Conservation (phyloP, 2,888 invertebrate species). For the Nephrotoma appendiculata region DNA sequence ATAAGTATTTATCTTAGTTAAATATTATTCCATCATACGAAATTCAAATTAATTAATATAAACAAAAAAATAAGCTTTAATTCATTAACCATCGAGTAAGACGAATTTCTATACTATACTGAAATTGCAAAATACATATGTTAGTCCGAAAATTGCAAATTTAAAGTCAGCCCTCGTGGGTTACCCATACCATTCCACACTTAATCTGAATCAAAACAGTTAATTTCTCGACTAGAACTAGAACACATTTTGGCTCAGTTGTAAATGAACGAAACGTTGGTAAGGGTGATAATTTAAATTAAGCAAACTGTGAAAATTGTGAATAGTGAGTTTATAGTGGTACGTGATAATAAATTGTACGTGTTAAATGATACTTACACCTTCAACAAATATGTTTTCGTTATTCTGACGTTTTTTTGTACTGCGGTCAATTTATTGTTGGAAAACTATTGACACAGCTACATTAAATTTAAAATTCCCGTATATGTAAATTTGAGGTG, state of each 20-base stretch:
- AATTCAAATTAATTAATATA: background rate
- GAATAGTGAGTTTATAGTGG: no score
- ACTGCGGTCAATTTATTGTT: no score
- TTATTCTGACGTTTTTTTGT: no score
- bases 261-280: background rate
- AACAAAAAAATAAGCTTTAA: background rate
- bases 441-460: no score
- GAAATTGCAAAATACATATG: no score
- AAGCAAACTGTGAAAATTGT: no score
- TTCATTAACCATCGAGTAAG: background rate
- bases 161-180: background rate
- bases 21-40: background rate
- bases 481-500: no score
- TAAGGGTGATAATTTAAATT: background rate
- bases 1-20: background rate
- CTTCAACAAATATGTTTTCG: no score
- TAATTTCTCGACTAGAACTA: background rate
- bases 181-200: background rate
- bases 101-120: background rate
- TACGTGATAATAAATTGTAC: no score
- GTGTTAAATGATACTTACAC: no score
- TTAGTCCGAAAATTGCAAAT: no score
- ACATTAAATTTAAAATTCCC: no score
- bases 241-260: background rate
- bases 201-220: background rate